Percentiles rank a stretch among this genome's conserved stretches.
phyloP scores from a whole-genome alignment of 1,140 invertebrate genomes.

The Lysiphlebus fabarum region DNA sequence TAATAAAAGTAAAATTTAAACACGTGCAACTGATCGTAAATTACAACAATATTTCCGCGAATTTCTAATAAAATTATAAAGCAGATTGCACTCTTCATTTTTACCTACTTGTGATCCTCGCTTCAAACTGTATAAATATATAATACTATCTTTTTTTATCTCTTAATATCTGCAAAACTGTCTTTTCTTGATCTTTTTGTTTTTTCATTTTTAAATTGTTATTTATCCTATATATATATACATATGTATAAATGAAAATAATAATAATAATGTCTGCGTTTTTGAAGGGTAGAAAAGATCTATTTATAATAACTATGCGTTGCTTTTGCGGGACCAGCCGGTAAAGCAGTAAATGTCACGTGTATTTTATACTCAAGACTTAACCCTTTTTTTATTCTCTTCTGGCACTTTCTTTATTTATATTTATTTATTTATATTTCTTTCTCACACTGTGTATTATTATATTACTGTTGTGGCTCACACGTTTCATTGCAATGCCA shows the following conservation, averaged over 20 bases:
- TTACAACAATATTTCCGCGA: constrained; percentile 56
- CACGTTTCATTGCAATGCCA: constrained; percentile 23
- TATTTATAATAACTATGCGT: constrained; percentile 53
- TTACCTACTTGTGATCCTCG: constrained; percentile 4
- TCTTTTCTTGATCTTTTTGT: constrained; percentile 28
- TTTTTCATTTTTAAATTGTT: not conserved
- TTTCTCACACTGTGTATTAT: constrained; percentile 18
- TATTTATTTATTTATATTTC: constrained; percentile 3
- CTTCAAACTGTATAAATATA: not conserved
- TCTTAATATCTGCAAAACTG: constrained; percentile 19
- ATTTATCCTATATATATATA: no score
- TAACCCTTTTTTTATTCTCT: constrained; percentile 30
- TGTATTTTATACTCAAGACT: constrained; percentile 55
- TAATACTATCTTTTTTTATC: constrained; percentile 16
- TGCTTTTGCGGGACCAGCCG: constrained; percentile 46
- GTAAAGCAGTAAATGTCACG: constrained; percentile 55
- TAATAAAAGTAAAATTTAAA: no score
- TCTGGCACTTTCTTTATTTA: not conserved
- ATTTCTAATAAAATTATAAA: constrained; percentile 57
- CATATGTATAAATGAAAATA: no score
- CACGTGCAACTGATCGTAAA: constrained; percentile 38
- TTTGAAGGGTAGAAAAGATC: constrained; percentile 33
- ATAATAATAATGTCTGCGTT: no score
- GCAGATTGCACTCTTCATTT: constrained; percentile 38
- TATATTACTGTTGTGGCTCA: constrained; percentile 1